Evolutionary conservation across 1,140 invertebrate species (phyloP).

Genomic region (Drosophila mayri): DNA sequence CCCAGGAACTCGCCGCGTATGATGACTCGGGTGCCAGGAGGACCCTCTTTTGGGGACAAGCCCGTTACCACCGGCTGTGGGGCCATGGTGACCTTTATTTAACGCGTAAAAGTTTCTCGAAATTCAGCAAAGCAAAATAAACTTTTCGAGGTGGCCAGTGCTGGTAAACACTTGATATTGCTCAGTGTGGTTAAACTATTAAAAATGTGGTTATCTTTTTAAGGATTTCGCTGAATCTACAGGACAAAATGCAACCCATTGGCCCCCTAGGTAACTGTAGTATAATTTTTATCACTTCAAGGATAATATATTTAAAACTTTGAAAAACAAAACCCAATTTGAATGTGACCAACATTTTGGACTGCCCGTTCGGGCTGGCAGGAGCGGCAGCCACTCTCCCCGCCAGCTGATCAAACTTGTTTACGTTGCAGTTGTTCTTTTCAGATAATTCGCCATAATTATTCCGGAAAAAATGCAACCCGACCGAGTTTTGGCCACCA

Average conservation of each 20-base stretch:
- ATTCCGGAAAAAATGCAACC: slow-evolving; percentile 11
- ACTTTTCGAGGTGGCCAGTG: slow-evolving; percentile 15
- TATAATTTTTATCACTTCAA: not conserved
- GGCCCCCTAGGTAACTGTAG: not conserved
- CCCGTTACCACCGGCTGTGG: slow-evolving; percentile 96
- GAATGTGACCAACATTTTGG: not conserved
- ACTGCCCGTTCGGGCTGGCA: not conserved
- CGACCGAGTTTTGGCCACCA: slow-evolving; percentile 16
- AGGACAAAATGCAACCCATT: not conserved
- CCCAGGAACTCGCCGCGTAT: slow-evolving; percentile 99
- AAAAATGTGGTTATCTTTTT: accelerated
- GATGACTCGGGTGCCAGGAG: slow-evolving; percentile 97
- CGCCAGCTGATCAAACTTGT: slow-evolving; percentile 21
- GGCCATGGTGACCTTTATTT: slow-evolving; percentile 86
- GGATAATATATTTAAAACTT: not conserved
- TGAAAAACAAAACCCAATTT: too few species aligned
- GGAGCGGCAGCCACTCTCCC: not conserved
- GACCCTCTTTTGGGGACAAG: slow-evolving; percentile 98
- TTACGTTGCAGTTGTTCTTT: slow-evolving; percentile 18
- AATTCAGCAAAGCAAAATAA: slow-evolving; percentile 23
- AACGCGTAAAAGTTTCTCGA: not conserved
- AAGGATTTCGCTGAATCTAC: not conserved
- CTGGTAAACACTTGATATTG: not conserved
- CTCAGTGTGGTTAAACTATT: not conserved
- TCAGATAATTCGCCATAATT: slow-evolving; percentile 13